Conservation (phyloP, 1,140 invertebrate species). For the Lucilia sericata region DNA sequence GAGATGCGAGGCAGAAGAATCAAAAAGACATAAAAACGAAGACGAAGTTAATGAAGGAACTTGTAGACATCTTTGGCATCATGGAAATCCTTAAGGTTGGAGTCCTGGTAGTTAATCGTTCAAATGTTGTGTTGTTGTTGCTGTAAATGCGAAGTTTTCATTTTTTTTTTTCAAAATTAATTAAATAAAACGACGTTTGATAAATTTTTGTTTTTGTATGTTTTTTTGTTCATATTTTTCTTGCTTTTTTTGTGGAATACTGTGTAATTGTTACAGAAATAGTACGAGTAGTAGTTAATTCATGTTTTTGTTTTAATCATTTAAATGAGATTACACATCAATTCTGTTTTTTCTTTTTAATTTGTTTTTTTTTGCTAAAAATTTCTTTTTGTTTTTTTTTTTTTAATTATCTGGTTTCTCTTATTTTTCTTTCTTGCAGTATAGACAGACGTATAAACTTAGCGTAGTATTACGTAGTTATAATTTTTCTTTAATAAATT, state of each 20-base stretch:
- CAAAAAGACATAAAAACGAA: too few species aligned
- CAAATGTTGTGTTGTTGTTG: neutral
- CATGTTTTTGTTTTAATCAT: neutral
- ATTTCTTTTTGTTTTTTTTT: conserved; percentile 20
- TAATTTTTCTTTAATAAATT: neutral
- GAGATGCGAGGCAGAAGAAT: too few species aligned
- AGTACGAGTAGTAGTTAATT: conserved; percentile 38
- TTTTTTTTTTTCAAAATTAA: neutral
- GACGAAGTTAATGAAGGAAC: too few species aligned
- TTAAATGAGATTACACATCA: neutral
- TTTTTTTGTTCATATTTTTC: conserved; percentile 39
- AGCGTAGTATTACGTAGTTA: conserved; percentile 33
- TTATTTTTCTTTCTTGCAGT: neutral
- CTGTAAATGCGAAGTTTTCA: conserved; percentile 33
- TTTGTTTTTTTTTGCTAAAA: conserved; percentile 12
- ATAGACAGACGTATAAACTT: conserved; percentile 36
- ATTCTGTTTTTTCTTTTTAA: too few species aligned
- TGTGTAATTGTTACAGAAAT: conserved; percentile 40
- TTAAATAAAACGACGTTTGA: conserved; percentile 39
- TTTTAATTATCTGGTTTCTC: conserved; percentile 14
- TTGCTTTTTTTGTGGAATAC: conserved; percentile 37
- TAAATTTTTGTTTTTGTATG: neutral
- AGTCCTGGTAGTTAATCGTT: neutral
- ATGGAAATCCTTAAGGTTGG: neutral
- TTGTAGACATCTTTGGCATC: too few species aligned